Base-by-base conservation (phyloP, 2,888 invertebrate species). In the Meteorus colon region DNA sequence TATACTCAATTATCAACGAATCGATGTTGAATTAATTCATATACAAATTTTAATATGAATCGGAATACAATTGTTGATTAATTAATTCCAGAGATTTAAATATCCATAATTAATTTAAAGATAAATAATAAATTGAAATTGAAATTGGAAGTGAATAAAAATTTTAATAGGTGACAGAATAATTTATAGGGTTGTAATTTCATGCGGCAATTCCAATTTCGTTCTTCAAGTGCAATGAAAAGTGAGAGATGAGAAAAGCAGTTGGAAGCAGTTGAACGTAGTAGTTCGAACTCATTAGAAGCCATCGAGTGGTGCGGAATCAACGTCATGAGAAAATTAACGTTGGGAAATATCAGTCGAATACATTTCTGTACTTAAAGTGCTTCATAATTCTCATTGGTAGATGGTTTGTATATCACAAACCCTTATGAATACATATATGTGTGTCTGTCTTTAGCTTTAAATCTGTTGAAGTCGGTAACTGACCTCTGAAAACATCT, bases 301-400 rank as follows among this genome's bases (percentile, higher is more conserved):
- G 45, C 63, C 62, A 8, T 63, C 45, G 27, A 45, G 48, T 72
- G 29, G 19, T 27, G 27, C 29, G 31, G 19, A 12, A 63, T 63
- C 48, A 34, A 62, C n/a, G 62, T 62, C 29, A 62, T 5, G 31
- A 16, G 0, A 6, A 14, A 31, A n/a, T 14, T 62, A 31, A 14
- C 2, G 29, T 29, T 29, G 31, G 14, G 24, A 6, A 59, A 51
- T 70, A 34, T 34, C 48, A 48, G 27, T 29, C 29, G 29, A 14
- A 62, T 24, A 60, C 12, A 29, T 31, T 19, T 55, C 24, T 29
- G 48, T 10, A 67, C 75, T 69, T 37, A 27, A 48, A 31, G 77
- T 37, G 77, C 73, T 81, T 81, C 80, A 63, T 78, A 80, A 81
- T 73, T 65, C 77, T 29, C 19, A 66, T 72, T 55, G 59, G 63